Percentiles rank a stretch among this genome's conserved stretches.
Conservation (phyloP, 2,113 vertebrate genomes). For the Oenanthe melanoleuca region DNA sequence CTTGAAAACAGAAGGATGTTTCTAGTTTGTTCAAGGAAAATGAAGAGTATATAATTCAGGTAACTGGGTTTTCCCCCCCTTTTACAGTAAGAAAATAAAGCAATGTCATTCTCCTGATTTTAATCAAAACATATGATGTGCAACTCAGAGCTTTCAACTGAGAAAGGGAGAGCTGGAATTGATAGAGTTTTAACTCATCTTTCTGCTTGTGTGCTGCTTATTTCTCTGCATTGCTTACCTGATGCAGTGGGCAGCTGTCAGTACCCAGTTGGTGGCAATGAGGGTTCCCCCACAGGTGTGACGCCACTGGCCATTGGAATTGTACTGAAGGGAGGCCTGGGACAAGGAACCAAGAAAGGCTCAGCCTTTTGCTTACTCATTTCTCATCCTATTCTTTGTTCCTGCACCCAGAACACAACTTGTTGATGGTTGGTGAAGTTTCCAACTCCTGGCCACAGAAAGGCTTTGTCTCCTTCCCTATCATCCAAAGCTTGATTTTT, state of each 20-base stretch:
- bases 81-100: not conserved
- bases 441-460: not conserved
- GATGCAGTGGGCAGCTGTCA: slow-evolving; percentile 78
- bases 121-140: not conserved
- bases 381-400: not conserved
- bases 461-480: not conserved
- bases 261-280: slow-evolving; percentile 68
- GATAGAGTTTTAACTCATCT: not conserved
- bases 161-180: not conserved
- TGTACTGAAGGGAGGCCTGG: slow-evolving; percentile 72
- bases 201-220: not conserved
- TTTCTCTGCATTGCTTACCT: not conserved
- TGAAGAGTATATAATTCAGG: not conserved
- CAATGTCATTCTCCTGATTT: not conserved
- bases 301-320: not conserved
- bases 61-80: rapidly evolving
- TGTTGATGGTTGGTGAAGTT: not conserved
- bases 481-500: not conserved
- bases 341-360: not conserved
- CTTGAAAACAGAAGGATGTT: not conserved
- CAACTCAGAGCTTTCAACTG: not conserved
- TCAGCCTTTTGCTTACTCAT: not conserved
- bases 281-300: slow-evolving; percentile 75
- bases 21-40: not conserved
- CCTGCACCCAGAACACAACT: not conserved